Conservation (phyloP, 2,888 invertebrate genomes). For the Dinocampus coccinellae region DNA sequence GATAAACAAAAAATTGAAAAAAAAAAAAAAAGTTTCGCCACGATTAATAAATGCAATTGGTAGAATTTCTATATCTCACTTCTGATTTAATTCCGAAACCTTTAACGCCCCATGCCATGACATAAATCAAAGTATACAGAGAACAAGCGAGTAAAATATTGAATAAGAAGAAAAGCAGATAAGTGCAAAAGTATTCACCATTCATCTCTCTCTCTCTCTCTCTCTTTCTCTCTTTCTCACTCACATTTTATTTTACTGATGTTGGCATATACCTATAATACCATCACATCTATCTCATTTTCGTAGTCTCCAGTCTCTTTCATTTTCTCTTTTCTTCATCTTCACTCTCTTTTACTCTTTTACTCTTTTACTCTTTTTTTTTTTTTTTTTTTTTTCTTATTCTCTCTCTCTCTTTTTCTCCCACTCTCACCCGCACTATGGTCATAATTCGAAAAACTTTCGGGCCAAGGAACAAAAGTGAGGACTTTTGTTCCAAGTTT, state of each 20-base stretch:
- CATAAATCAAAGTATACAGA: conserved; percentile 53
- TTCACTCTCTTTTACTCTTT: conserved; percentile 41
- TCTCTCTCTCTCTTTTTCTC: conserved; percentile 2
- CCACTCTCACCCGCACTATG: conserved; percentile 45
- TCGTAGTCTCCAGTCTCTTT: conserved; percentile 37
- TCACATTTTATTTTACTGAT: conserved; percentile 9
- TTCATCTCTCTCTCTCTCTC: background rate
- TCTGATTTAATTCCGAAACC: conserved; percentile 59
- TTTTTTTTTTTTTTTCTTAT: conserved; percentile 26
- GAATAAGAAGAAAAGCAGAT: background rate
- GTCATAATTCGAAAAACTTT: conserved; percentile 68
- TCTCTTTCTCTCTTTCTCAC: conserved; percentile 7
- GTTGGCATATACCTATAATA: conserved; percentile 38
- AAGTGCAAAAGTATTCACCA: conserved; percentile 8
- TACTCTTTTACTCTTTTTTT: background rate
- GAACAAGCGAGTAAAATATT: background rate
- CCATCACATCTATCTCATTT: conserved; percentile 33
- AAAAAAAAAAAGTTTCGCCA: conserved; percentile 34
- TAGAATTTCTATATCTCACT: conserved; percentile 16
- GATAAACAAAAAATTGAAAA: background rate
- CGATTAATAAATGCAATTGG: conserved; percentile 27
- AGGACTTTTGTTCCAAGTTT: conserved; percentile 68
- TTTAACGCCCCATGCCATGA: conserved; percentile 42
- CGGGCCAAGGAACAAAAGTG: conserved; percentile 62
- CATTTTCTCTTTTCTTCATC: conserved; percentile 41